Conservation (phyloP, 2,113 vertebrate species). For the Penelope pileata region DNA sequence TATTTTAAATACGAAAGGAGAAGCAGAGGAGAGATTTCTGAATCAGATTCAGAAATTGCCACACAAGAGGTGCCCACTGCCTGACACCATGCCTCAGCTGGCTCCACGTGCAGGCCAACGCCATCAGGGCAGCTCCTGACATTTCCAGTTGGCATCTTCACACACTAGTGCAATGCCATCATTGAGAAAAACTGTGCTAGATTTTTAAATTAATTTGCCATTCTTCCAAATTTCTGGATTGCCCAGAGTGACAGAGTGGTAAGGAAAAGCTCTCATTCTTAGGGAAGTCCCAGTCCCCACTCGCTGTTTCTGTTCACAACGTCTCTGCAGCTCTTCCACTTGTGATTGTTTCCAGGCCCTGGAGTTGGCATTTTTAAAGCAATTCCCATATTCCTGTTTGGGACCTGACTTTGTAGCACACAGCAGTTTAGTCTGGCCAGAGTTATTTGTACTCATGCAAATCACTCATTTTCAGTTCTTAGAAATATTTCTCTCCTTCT, state of each 20-base stretch:
- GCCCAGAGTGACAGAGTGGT: background rate
- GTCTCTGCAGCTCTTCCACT: background rate
- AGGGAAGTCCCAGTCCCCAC: too few relatives aligned
- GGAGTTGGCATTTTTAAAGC: background rate
- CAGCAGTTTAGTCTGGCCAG: background rate
- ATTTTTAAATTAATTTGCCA: background rate
- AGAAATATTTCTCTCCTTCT: background rate
- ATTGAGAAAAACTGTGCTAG: too few relatives aligned
- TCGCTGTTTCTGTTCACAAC: background rate
- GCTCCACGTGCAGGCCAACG: background rate
- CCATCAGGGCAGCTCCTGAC: too few relatives aligned
- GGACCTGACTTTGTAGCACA: background rate
- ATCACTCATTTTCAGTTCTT: background rate
- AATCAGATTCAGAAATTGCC: background rate
- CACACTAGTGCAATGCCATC: too few relatives aligned
- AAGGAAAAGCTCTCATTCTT: background rate
- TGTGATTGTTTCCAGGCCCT: too few relatives aligned
- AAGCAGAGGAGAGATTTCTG: background rate
- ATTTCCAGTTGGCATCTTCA: too few relatives aligned
- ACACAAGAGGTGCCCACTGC: fast-evolving
- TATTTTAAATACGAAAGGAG: background rate
- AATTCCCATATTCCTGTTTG: background rate
- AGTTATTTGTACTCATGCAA: background rate
- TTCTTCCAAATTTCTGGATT: background rate
- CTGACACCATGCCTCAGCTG: background rate